phyloP scores from a whole-genome alignment of 2,888 invertebrate genomes.

The Limnephilus auricula region DNA sequence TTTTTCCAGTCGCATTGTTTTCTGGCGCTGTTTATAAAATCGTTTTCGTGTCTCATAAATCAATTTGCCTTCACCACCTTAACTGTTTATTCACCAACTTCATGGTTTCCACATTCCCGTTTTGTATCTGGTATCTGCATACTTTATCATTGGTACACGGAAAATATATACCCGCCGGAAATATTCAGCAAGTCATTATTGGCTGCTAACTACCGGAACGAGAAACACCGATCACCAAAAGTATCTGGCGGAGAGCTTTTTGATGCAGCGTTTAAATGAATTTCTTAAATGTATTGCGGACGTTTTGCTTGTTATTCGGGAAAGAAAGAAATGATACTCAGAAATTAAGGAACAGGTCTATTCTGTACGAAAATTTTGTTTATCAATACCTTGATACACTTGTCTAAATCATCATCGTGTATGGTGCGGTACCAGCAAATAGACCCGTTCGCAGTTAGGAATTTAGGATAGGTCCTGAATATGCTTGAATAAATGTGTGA shows the following conservation, averaged over 20 bases:
- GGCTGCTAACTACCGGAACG: background rate
- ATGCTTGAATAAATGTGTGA: background rate
- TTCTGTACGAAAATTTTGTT: background rate
- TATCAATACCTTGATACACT: background rate
- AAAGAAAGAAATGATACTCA: background rate
- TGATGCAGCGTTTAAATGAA: background rate
- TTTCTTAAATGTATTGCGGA: background rate
- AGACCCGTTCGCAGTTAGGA: background rate
- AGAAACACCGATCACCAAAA: background rate
- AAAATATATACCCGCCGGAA: background rate
- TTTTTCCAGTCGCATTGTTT: constrained; percentile 7
- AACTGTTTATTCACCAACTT: constrained; percentile 21
- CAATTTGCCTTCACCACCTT: constrained; percentile 29
- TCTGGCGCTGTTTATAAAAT: constrained; percentile 19
- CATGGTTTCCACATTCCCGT: constrained; percentile 15
- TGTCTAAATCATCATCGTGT: background rate
- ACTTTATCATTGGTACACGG: background rate
- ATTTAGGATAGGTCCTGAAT: background rate
- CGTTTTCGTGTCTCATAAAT: constrained; percentile 17
- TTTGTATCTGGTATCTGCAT: background rate
- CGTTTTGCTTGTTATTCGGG: background rate
- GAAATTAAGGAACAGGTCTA: background rate
- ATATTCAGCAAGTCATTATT: background rate
- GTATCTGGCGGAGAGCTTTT: background rate
- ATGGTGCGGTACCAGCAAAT: background rate